Base-by-base conservation (phyloP, 2,113 vertebrate genomes). In the Meleagris gallopavo region DNA sequence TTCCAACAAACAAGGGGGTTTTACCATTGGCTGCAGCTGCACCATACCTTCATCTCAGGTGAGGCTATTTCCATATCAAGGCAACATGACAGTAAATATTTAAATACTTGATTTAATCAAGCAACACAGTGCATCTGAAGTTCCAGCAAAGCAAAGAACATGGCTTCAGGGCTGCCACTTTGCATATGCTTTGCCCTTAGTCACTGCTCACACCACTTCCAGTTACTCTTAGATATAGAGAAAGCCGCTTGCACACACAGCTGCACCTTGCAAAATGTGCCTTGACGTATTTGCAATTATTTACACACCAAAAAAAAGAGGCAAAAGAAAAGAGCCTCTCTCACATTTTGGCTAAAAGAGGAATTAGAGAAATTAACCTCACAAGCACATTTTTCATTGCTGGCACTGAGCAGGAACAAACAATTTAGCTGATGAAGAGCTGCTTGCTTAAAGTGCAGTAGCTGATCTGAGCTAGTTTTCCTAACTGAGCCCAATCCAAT, bases 281-380 rank as follows among this genome's bases (percentile, higher is more conserved):
- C 75, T n/a, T 5, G 6, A 46, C 62, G 22, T 14, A 73, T 58
- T 81, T 81, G 72, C 64, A 88, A 73, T 38, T 80, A 88, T 65
- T 89, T 83, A 87, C 57, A 75, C 71, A 27, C 40, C 11, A 22
- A 18, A 82, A 64, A 67, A 54, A 76, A 14, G 1, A 5, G 1
- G 3, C 14, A 54, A 73, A 57, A 57, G 32, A 18, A 65, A 10
- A 1, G 52, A 32, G 54, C 16, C 14, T 32, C 29, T 87, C 76
- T 83, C 41, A 76, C 50, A 70, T 50, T n/a, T 45, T 70, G 50
- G 36, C 88, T 73, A 52, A 86, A 93, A 94, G 80, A 83, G 65
- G 54, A 95, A 80, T 88, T 94, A 88, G 45, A 87, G 54, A 94
- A 86, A 73, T 16, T 67, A 91, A 87, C 60, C 55, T 86, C 45